phyloP scores from a whole-genome alignment of 2,797 vertebrate species.

The Microctenopoma stevenorrisi region DNA sequence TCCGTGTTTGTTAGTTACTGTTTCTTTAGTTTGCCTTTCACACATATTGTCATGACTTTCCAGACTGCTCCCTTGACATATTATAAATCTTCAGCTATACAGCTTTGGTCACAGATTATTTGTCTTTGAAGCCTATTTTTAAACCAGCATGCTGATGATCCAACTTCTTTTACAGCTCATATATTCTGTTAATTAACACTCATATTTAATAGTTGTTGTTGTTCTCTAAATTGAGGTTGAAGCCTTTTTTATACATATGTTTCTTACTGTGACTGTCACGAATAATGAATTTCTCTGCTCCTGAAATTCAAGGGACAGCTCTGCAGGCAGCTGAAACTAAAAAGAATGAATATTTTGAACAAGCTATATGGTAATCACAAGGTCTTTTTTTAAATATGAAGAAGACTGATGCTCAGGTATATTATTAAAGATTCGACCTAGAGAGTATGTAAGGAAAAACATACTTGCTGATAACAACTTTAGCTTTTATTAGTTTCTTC shows the following conservation, averaged over 20 bases:
- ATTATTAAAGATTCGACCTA: conserved; percentile 29
- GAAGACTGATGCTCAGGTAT: conserved; percentile 7
- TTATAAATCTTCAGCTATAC: conserved; percentile 3
- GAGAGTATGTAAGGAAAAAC: neutral
- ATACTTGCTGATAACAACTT: conserved; percentile 38
- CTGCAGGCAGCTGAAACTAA: conserved; percentile 5
- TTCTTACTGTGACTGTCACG: neutral
- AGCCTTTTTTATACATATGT: neutral
- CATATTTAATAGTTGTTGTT: neutral
- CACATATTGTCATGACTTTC: neutral
- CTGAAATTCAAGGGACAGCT: conserved; percentile 12
- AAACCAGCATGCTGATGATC: conserved; percentile 8
- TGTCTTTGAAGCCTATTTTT: conserved; percentile 3
- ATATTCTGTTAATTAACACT: neutral
- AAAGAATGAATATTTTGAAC: conserved; percentile 40
- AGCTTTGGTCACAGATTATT: conserved; percentile 20
- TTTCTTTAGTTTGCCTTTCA: no score
- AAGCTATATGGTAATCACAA: conserved; percentile 23
- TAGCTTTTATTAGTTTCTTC: conserved; percentile 42
- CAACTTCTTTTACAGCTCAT: neutral
- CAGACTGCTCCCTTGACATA: conserved; percentile 1
- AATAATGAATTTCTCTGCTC: conserved; percentile 5
- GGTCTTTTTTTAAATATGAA: conserved; percentile 44
- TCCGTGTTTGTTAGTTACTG: no score
- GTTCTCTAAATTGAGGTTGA: neutral